Evolutionary conservation across 2,113 vertebrate species (phyloP), one percentile per base, ranked within the genome.

Genomic region (Sardina pilchardus): DNA sequence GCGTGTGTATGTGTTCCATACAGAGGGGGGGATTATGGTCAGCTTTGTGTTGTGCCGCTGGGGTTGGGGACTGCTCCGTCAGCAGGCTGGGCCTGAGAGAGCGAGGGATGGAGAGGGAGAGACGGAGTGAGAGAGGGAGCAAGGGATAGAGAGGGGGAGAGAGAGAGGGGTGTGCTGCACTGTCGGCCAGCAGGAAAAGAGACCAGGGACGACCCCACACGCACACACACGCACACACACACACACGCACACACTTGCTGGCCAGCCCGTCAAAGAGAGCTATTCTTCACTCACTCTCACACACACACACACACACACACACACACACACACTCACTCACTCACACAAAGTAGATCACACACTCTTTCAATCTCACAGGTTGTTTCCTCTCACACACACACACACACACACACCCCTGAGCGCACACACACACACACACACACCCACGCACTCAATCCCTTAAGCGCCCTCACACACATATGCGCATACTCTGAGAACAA

Each of bases 61-160:
- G 71, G 71, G 71, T 78, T 78, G 14, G 71, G 71, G 71, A 78
- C 71, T 78, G 71, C 71, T 39, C 71, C 36, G 71, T 78, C 71
- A 78, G 71, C 71, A 78, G 71, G 14, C 63, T 3, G 63, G 7
- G 56, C 4, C 6, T 1, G 24, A 9, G 21, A 63, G 56, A 56
- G 10, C 6, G 14, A 53, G 14, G 12, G 16, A 53, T 16, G 16
- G 19, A 21, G 19, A 53, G 50, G 16, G 16, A 53, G 21, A 4
- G 56, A 21, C 21, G 19, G 56, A n/a, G 17, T 19, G 21, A n/a
- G 4, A 26, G n/a, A 63, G 59, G 26, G 59, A 26, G 19, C 4
- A 6, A 26, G 24, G n/a, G 16, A 53, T 16, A 4, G 19, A 21
- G 19, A 53, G 50, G 4, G 19, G 21, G 24, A 4, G 59, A n/a